A percentile compares a stretch with the other conserved stretches of the same genome.
phyloP scores from a whole-genome alignment of 2,888 invertebrate species.

The Mongoloraphidia duomilia region DNA sequence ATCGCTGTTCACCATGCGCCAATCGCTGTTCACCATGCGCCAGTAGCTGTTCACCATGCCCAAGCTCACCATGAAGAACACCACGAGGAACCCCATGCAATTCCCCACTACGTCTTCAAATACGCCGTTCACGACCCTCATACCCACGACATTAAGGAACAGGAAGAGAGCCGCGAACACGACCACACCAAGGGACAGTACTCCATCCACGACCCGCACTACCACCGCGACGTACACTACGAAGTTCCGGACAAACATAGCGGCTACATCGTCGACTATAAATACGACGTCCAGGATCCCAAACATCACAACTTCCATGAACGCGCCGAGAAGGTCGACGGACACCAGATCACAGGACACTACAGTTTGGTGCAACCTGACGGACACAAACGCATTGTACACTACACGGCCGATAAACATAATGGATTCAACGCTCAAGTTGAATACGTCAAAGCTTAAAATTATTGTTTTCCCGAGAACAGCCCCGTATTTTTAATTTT shows the following conservation, averaged over 20 bases:
- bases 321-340: constrained; percentile 14
- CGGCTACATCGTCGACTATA: neutral
- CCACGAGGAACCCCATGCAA: neutral
- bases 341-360: constrained; percentile 14
- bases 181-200: constrained; percentile 36
- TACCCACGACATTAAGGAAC: constrained; percentile 37
- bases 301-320: neutral
- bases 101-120: constrained; percentile 23
- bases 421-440: constrained; percentile 16
- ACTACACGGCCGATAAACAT: constrained; percentile 18
- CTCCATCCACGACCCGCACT: constrained; percentile 13
- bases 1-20: too few relatives aligned
- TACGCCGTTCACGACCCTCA: constrained; percentile 33
- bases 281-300: neutral
- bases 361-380: constrained; percentile 13
- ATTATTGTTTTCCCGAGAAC: too few relatives aligned
- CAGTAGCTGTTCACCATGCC: too few relatives aligned
- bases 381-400: constrained; percentile 16
- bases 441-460: constrained; percentile 2
- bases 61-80: too few relatives aligned
- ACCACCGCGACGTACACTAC: constrained; percentile 18
- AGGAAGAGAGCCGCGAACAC: constrained; percentile 35
- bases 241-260: neutral
- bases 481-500: too few relatives aligned
- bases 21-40: too few relatives aligned